phyloP scores from a whole-genome alignment of 1,140 invertebrate species.

The Drosophila pseudoananassae region DNA sequence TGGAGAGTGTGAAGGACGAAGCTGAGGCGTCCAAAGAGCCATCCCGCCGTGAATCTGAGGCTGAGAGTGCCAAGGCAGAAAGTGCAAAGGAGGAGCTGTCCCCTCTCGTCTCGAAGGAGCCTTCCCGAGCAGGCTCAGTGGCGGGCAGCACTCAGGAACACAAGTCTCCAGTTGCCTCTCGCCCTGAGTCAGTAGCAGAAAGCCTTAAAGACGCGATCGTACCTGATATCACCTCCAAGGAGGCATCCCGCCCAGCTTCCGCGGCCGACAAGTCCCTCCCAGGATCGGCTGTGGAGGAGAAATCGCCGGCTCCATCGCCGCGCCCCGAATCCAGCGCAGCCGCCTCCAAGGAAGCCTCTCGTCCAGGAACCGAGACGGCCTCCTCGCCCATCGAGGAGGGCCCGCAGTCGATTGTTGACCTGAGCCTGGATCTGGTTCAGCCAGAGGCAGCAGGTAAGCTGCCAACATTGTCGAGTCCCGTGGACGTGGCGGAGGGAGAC shows the following conservation, averaged over 20 bases:
- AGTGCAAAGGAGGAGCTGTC: slow-evolving; percentile 22
- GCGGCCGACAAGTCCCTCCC: slow-evolving; percentile 7
- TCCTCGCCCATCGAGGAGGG: slow-evolving; percentile 72
- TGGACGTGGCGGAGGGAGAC: slow-evolving; percentile 74
- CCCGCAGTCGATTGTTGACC: slow-evolving; percentile 25
- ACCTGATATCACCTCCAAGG: not conserved
- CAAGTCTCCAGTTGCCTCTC: slow-evolving; percentile 4
- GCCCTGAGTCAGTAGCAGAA: slow-evolving; percentile 36
- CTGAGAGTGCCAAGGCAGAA: slow-evolving; percentile 26
- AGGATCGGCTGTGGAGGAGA: slow-evolving; percentile 22
- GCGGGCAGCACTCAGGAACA: slow-evolving; percentile 16
- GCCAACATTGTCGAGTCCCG: slow-evolving; percentile 69
- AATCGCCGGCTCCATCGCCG: slow-evolving; percentile 7
- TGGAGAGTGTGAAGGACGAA: slow-evolving; percentile 5
- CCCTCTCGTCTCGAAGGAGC: slow-evolving; percentile 17
- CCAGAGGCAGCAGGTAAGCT: slow-evolving; percentile 37
- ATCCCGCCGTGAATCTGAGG: slow-evolving; percentile 19
- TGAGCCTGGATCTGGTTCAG: slow-evolving; percentile 16
- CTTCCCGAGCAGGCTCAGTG: slow-evolving; percentile 40
- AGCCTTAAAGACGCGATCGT: slow-evolving; percentile 10
- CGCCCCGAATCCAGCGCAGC: slow-evolving; percentile 9
- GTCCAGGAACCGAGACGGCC: slow-evolving; percentile 53
- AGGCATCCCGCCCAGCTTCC: slow-evolving; percentile 9
- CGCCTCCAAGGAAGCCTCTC: slow-evolving; percentile 23
- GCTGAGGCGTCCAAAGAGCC: slow-evolving; percentile 12